Base-by-base conservation (phyloP, 2,888 invertebrate species). In the Heliothis peltigera region DNA sequence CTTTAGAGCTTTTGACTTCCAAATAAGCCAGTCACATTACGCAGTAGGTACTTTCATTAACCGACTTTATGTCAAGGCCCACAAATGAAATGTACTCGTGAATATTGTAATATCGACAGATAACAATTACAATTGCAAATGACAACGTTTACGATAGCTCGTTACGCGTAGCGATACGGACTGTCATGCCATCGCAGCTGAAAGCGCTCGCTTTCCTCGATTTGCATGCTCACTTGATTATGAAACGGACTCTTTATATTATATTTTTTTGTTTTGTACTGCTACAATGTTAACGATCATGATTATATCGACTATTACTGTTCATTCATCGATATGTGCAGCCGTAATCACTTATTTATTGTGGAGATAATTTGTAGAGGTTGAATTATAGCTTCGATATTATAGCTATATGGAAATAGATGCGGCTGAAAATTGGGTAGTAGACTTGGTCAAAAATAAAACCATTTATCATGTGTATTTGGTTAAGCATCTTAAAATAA, bases 161-260 rank as follows among this genome's bases (percentile, higher is more conserved):
- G 63, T 55, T 56, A 64, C n/a, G 57, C 62, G 47, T 58, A 69
- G 17, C 61, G 55, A 61, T 32, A 56, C 52, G 46, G 21, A 62
- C 53, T 57, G 58, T 48, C 77, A 63, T 72, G 72, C 69, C 49
- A 68, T 72, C 47, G 63, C 57, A 74, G 69, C 76, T 70, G 79
- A 77, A 79, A 78, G 74, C 69, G 65, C 70, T 65, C 63, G 65
- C 84, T 84, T 86, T 84, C 84, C 49, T 76, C 75, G 61, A 83
- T 85, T 84, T 83, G 75, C 84, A 86, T 84, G 69, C 64, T 44
- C 42, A 58, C 59, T 63, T 72, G 53, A 68, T 62, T 70, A 74
- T 65, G 54, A 65, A 67, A 77, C 39, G 35, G 48, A 53, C 19
- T 46, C 47, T 39, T 51, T 39, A 28, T 54, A 53, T 7, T 42